Conservation (phyloP, 2,888 invertebrate species). For the Stenoptilia bipunctidactyla region DNA sequence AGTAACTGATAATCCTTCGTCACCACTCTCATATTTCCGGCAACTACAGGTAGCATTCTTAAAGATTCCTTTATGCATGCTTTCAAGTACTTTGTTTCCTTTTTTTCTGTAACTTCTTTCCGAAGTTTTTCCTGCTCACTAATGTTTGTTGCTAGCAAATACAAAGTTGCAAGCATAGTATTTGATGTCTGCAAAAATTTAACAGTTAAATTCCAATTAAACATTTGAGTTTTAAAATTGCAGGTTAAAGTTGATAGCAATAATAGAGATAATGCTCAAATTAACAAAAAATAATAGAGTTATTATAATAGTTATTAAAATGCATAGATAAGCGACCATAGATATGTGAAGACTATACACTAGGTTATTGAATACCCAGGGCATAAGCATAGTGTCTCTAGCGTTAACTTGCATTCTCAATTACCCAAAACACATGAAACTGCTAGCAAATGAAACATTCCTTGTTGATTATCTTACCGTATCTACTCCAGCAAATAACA, state of each 20-base stretch:
- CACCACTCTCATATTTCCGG: conserved; percentile 67
- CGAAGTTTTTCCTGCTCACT: conserved; percentile 74
- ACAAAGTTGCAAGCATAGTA: conserved; percentile 65
- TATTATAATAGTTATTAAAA: no score
- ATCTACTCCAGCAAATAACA: conserved; percentile 77
- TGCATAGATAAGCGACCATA: no score
- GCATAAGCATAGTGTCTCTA: no score
- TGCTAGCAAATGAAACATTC: background rate
- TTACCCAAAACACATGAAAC: background rate
- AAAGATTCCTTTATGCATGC: conserved; percentile 81
- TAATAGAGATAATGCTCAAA: no score
- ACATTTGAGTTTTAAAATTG: no score
- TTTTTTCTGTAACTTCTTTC: conserved; percentile 55
- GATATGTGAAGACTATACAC: no score
- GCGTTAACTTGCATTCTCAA: no score
- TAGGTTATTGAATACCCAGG: no score
- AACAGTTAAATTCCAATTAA: no score
- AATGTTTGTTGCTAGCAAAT: conserved; percentile 73
- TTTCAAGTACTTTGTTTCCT: conserved; percentile 69
- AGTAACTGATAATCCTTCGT: conserved; percentile 68
- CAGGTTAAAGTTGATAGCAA: no score
- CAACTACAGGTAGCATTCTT: conserved; percentile 72
- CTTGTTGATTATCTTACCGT: conserved; percentile 57
- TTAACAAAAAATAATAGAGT: no score
- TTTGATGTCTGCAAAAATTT: conserved; percentile 68